Evolutionary conservation across 2,797 vertebrate species (phyloP).

Genomic region (Pseudochaenichthys georgianus): DNA sequence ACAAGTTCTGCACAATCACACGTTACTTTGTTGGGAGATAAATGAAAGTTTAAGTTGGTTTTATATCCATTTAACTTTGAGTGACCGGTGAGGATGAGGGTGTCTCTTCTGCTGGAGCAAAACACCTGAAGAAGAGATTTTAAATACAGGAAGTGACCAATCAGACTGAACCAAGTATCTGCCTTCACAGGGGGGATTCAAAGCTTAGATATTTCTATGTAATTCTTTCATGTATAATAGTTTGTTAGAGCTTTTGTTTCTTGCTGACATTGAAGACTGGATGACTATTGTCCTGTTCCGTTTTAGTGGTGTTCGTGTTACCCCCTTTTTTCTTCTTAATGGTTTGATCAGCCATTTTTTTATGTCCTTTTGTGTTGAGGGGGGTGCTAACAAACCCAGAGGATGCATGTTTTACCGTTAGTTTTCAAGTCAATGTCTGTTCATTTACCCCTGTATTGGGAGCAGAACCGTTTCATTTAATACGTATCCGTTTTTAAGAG

Average conservation of each 20-base stretch:
- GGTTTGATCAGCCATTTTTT: not conserved
- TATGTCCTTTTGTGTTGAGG: not conserved
- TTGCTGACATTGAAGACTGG: not conserved
- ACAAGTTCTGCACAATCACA: too few species aligned
- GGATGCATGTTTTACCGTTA: not conserved
- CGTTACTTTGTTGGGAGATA: too few species aligned
- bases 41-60: too few species aligned
- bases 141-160: not conserved
- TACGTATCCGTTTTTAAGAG: too few species aligned
- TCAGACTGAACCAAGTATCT: not conserved
- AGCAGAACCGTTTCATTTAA: not conserved
- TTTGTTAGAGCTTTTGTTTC: not conserved
- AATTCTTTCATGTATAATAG: not conserved
- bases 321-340: not conserved
- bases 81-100: too few species aligned
- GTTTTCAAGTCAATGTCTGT: not conserved
- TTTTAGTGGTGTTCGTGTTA: not conserved
- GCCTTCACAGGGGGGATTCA: not conserved
- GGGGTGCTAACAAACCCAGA: not conserved
- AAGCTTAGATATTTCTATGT: not conserved
- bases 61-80: too few species aligned
- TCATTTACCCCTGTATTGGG: not conserved
- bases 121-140: not conserved
- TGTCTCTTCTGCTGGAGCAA: too few species aligned
- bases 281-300: not conserved